Conservation (phyloP, 2,113 vertebrate genomes). For the Hippocampus guttulatus region DNA sequence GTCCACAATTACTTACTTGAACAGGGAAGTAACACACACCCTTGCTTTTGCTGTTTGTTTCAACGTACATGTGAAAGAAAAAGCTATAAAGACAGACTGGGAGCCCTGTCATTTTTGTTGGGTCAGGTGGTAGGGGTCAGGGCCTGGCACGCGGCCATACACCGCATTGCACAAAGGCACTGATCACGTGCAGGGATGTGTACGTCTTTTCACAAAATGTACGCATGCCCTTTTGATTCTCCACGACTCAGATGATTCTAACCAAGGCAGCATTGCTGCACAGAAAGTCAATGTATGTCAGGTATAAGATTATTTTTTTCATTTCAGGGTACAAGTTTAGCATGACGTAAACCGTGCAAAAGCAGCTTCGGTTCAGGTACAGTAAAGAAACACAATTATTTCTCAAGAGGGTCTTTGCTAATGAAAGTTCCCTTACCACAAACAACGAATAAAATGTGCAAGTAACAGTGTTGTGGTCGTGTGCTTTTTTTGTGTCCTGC, state of each 20-base stretch:
- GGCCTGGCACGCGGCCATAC: conserved; percentile 48
- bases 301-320: conserved; percentile 7
- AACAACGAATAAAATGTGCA: not conserved
- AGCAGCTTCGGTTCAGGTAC: not conserved
- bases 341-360: not conserved
- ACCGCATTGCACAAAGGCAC: conserved; percentile 57
- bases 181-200: conserved; percentile 41
- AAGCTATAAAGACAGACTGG: conserved; percentile 42
- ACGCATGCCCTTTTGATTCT: conserved; percentile 11
- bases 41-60: conserved; percentile 31
- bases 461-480: not conserved
- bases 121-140: conserved; percentile 41
- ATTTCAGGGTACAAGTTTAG: not conserved
- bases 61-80: conserved; percentile 40
- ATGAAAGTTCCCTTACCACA: not conserved
- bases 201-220: conserved; percentile 39
- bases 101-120: conserved; percentile 56
- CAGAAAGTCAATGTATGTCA: conserved; percentile 27
- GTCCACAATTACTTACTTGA: conserved; percentile 1
- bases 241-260: conserved; percentile 18
- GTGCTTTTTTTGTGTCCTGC: not conserved
- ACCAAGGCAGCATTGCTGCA: not conserved
- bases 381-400: not conserved
- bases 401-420: not conserved
- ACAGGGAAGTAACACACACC: conserved; percentile 11